Evolutionary conservation across 2,113 vertebrate genomes (phyloP).

Genomic region (Prunella himalayana): DNA sequence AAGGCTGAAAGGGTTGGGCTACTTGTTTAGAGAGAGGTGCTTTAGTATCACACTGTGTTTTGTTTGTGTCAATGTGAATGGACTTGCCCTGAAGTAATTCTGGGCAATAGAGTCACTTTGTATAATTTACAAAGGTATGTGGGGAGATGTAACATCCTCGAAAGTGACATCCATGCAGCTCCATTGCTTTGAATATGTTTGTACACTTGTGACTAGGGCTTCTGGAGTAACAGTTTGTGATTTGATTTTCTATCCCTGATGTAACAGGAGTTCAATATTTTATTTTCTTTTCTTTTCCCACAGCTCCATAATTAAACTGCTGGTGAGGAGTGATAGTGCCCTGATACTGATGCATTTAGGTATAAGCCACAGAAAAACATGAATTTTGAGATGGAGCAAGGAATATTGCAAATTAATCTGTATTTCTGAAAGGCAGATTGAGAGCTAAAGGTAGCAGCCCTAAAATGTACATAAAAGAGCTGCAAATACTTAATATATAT

Average conservation of each 20-base stretch:
- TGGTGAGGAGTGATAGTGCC: neutral
- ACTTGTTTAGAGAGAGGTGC: neutral
- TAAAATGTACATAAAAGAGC: neutral
- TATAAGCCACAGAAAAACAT: neutral
- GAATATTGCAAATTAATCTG: neutral
- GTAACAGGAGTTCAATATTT: neutral
- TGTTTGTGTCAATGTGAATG: neutral
- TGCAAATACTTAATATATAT: neutral
- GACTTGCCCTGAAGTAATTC: neutral
- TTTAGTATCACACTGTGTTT: neutral
- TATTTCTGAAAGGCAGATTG: neutral
- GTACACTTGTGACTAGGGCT: neutral
- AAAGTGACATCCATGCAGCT: neutral
- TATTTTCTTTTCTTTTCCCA: neutral
- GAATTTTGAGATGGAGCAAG: neutral
- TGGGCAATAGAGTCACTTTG: neutral
- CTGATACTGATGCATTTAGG: neutral
- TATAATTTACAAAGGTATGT: neutral
- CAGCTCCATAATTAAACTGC: neutral
- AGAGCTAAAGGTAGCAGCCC: neutral
- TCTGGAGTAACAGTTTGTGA: neutral
- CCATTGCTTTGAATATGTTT: neutral
- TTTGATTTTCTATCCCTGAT: neutral
- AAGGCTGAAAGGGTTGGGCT: neutral
- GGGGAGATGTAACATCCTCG: neutral